Evolutionary conservation across 2,797 vertebrate species (phyloP).

Genomic region (Poecilia picta): DNA sequence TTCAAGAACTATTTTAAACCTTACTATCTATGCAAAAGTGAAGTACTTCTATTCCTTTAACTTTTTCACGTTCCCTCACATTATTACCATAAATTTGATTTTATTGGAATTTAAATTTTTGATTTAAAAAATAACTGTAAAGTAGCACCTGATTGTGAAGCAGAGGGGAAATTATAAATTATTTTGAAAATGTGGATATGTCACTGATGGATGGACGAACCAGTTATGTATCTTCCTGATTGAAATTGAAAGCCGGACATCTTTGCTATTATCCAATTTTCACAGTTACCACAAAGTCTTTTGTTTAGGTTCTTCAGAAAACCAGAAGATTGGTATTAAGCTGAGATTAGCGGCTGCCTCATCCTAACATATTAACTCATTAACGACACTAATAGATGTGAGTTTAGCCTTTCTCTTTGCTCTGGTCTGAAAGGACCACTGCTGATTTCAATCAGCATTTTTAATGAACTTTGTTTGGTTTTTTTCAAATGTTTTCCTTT

Average conservation of each 20-base stretch:
- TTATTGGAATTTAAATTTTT: background rate
- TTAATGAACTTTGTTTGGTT: slow-evolving; percentile 10
- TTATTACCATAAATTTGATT: background rate
- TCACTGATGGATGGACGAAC: background rate
- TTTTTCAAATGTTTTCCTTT: slow-evolving; percentile 20
- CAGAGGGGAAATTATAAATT: background rate
- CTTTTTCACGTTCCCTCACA: background rate
- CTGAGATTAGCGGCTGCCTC: background rate
- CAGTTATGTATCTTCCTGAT: background rate
- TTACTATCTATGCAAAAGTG: background rate
- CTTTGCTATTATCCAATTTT: background rate
- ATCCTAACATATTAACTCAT: slow-evolving; percentile 6
- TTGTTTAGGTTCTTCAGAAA: background rate
- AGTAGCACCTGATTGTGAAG: background rate
- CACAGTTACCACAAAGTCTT: background rate
- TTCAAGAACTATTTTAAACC: background rate
- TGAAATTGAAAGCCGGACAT: background rate
- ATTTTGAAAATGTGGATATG: background rate
- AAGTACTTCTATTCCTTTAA: background rate
- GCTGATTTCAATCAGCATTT: slow-evolving; percentile 23
- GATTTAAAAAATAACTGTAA: background rate
- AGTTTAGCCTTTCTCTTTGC: slow-evolving; percentile 6
- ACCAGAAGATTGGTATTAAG: background rate
- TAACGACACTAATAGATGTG: slow-evolving; percentile 5
- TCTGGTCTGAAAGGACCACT: slow-evolving; percentile 21